A percentile compares a stretch with the other conserved stretches of the same genome.
Evolutionary conservation across 1,140 invertebrate species (phyloP).

Genomic region (Drosophila azteca): DNA sequence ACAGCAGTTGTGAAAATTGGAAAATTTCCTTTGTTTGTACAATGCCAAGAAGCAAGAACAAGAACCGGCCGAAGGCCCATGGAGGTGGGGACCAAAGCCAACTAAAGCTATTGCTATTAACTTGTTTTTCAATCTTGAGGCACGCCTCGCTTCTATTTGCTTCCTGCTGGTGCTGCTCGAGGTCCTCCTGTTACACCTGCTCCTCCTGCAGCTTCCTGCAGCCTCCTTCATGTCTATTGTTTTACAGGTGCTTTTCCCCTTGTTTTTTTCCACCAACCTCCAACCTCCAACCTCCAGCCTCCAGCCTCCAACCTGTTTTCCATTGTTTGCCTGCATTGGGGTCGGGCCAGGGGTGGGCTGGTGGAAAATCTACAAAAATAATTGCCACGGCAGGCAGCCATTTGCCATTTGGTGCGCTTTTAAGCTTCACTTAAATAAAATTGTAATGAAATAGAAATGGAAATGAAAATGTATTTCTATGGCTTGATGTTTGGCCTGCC

Average conservation of each 20-base stretch:
- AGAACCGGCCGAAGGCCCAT: neutral
- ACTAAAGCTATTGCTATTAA: slow-evolving; percentile 69
- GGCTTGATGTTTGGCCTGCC: slow-evolving; percentile 70
- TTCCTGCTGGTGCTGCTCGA: slow-evolving; percentile 40
- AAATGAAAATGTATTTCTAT: slow-evolving; percentile 80
- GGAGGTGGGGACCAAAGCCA: slow-evolving; percentile 17
- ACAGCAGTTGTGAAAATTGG: slow-evolving; percentile 63
- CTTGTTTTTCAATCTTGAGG: slow-evolving; percentile 76
- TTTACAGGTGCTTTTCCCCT: slow-evolving; percentile 64
- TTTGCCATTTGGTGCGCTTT: slow-evolving; percentile 76
- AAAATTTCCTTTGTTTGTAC: slow-evolving; percentile 66
- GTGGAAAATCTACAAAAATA: slow-evolving; percentile 77
- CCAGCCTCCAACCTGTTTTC: slow-evolving; percentile 9
- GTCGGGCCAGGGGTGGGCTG: slow-evolving; percentile 9
- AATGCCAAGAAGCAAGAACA: slow-evolving; percentile 11
- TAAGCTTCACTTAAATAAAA: slow-evolving; percentile 81
- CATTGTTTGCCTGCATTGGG: slow-evolving; percentile 39
- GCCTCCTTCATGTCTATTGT: slow-evolving; percentile 49
- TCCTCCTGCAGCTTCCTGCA: neutral
- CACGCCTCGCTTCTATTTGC: slow-evolving; percentile 65
- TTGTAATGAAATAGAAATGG: slow-evolving; percentile 81
- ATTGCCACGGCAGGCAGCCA: slow-evolving; percentile 75
- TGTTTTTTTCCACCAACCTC: slow-evolving; percentile 9
- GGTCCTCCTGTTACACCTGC: too few species aligned
- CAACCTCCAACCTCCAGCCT: too few species aligned